Base-by-base conservation (phyloP, 1,140 invertebrate genomes). In the Penaeus indicus region DNA sequence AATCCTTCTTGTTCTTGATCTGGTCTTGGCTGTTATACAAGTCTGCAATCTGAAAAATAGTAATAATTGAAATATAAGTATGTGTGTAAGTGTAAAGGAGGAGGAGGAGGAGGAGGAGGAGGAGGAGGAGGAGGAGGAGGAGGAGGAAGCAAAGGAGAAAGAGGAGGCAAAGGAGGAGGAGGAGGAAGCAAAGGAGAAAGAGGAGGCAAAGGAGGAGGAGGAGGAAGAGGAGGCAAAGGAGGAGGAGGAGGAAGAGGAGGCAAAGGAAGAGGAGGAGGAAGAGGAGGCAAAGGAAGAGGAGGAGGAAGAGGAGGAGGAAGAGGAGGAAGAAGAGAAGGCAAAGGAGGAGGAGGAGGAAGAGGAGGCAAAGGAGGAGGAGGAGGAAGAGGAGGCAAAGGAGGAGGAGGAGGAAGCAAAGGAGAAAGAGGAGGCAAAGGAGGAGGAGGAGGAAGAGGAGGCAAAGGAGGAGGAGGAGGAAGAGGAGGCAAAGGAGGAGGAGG, bases 11-110 rank as follows among this genome's bases (percentile, higher is more conserved):
- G 93, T 98, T 98, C 92, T 97, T 96, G 32, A 99, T 96, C 93
- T 97, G 96, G 91, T 98, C 97, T 93, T 99, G 98, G 91, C 95
- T 97, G 7, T 95, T 95, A 93, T 99, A 99, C 95, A 96, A 94
- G 27, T 95, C 94, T 32, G 95, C 95, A 87, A 96, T 94, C 94
- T 90, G 90, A n/a, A 89, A 88, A 32, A 54, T 19, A 83, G 21
- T 47, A 83, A 86, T 78, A 21, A 4, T 13, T 16, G 5, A 42
- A 67, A 38, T 69, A 69, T 5, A 69, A 22, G 27, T 81, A 42
- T 7, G 8, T 11, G 63, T 21, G 2, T 5, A 69, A 78, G 1
- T 22, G 21, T 38, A 80, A n/a, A 67, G 63, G 18, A 21, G 11
- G 75, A 42, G 25, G 16, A 75, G 42, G 19, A 60, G 63, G 25